phyloP scores from a whole-genome alignment of 2,888 invertebrate species.

The Chrysodeixis includens region DNA sequence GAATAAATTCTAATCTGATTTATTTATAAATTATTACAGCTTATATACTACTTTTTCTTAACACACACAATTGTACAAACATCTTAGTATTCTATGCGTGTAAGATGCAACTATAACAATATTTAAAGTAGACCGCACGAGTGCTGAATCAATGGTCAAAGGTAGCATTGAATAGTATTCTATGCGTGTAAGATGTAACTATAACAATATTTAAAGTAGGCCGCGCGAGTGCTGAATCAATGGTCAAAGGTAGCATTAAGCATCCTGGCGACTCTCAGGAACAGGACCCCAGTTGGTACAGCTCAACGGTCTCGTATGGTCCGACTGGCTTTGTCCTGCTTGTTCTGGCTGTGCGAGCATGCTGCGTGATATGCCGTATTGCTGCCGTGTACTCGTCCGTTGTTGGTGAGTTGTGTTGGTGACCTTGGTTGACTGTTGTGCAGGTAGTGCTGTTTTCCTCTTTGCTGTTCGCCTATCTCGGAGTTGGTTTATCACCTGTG shows the following conservation, averaged over 20 bases:
- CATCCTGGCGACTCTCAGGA: slow-evolving; percentile 9
- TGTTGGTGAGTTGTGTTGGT: background rate
- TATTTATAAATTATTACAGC: too few species aligned
- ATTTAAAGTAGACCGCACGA: too few species aligned
- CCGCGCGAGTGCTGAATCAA: too few species aligned
- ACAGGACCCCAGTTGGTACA: slow-evolving; percentile 3
- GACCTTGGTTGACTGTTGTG: background rate
- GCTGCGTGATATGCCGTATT: background rate
- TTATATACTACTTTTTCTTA: too few species aligned
- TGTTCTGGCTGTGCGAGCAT: background rate
- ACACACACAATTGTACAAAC: too few species aligned
- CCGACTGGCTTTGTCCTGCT: background rate
- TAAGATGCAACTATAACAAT: too few species aligned
- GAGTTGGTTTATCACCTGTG: background rate
- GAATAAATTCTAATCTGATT: too few species aligned
- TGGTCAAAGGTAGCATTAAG: background rate
- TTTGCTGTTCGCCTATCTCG: background rate
- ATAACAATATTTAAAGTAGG: too few species aligned
- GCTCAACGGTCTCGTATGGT: background rate
- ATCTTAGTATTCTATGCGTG: too few species aligned
- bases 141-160: too few species aligned
- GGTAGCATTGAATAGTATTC: too few species aligned
- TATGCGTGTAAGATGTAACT: too few species aligned
- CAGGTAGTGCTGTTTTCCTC: background rate
- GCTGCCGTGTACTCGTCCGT: background rate